Base-by-base conservation (phyloP, 2,797 vertebrate genomes). In the Sitta carolinensis region DNA sequence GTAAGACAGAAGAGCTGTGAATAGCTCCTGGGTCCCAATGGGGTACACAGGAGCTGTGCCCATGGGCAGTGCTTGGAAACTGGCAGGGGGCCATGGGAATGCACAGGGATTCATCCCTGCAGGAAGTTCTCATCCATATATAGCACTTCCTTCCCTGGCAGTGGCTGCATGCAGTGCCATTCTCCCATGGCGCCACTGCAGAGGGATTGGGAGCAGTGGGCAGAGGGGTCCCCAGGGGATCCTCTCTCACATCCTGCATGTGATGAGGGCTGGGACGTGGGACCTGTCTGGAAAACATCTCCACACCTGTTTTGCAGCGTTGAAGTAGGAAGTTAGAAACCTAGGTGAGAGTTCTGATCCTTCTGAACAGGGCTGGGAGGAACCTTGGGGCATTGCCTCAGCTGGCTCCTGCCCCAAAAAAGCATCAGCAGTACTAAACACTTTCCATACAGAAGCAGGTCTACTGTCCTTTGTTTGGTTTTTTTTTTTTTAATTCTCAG, bases 111-210 rank as follows among this genome's bases (percentile, higher is more conserved):
- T 87, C 27, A 34, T 59, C 52, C 32, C 69, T 1, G 2, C 77
- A 68, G 86, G 93, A 90, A 95, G 67, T 57, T 95, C 57, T 74
- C 13, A 4, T 82, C 57, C 18, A 2, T 51, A 69, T 82, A 62
- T 55, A 93, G 66, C 70, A 21, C 67, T 79, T 96, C 83, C 80
- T 94, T 14, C 59, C 69, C 57, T 66, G 52, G 52, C 78, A 92
- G 62, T 0, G 4, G 77, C 70, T 1, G 2, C 3, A 3, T 1
- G 2, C 3, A 1, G 75, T 84, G 84, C 79, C 45, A 62, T 4
- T 17, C 27, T 47, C 34, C 43, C 13, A 3, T 43, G 84, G 36
- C 27, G 43, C 0, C 7, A 34, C 15, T 25, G 72, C 32, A 61
- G 34, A 32, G 64, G 50, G 64, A n/a, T 0, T 11, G 22, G 34